phyloP scores from a whole-genome alignment of 1,140 invertebrate genomes.

The honey bee (Apis mellifera) region DNA sequence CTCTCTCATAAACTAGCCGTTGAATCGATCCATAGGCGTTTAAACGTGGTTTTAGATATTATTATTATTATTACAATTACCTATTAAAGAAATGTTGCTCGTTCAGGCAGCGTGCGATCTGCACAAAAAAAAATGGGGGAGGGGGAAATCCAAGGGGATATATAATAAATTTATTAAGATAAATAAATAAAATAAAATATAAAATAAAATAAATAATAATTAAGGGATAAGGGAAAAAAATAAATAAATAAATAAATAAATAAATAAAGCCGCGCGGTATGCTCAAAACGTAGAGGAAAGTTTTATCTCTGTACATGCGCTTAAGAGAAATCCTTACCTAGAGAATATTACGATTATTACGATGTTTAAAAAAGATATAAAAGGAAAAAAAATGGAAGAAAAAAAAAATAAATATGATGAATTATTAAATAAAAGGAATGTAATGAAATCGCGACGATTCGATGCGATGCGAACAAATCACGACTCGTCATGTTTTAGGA shows the following conservation, averaged over 20 bases:
- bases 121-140: neutral
- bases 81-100: slow-evolving; percentile 29
- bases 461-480: slow-evolving; percentile 38
- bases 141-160: slow-evolving; percentile 7
- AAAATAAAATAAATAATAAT: slow-evolving; percentile 17
- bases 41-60: slow-evolving; percentile 56
- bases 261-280: slow-evolving; percentile 73
- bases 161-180: slow-evolving; percentile 13
- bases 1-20: slow-evolving; percentile 48
- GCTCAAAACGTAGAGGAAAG: slow-evolving; percentile 75
- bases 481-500: slow-evolving; percentile 43
- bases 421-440: neutral
- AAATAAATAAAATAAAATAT: slow-evolving; percentile 28
- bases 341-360: slow-evolving; percentile 53
- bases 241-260: too few relatives aligned
- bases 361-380: slow-evolving; percentile 16
- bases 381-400: neutral
- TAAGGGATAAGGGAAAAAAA: neutral
- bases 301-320: slow-evolving; percentile 61
- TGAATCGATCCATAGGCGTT: slow-evolving; percentile 58
- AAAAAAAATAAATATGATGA: neutral
- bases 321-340: slow-evolving; percentile 61
- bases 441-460: slow-evolving; percentile 22
- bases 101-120: neutral
- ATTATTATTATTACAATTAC: slow-evolving; percentile 22